A percentile compares a stretch with the other conserved stretches of the same genome.
phyloP scores from a whole-genome alignment of 2,888 invertebrate species.

The Protonemura montana region DNA sequence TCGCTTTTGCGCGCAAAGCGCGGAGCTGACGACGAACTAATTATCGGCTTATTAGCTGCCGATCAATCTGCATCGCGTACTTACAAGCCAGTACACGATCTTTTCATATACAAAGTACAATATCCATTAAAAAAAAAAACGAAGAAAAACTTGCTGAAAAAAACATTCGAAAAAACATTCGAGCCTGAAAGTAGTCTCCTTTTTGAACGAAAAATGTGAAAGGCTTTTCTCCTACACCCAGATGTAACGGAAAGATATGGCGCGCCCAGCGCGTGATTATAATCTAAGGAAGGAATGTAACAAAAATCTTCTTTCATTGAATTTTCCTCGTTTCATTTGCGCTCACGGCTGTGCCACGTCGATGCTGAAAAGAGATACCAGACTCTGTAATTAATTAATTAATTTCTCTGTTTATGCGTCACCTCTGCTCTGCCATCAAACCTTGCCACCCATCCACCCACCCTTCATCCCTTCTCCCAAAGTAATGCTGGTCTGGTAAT shows the following conservation, averaged over 20 bases:
- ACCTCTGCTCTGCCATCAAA: slow-evolving; percentile 21
- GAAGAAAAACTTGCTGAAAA: background rate
- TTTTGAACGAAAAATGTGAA: background rate
- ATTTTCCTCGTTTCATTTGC: background rate
- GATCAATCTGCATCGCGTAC: background rate
- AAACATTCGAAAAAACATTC: background rate
- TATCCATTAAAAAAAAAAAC: background rate
- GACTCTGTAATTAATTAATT: slow-evolving; percentile 35
- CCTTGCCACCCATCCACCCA: background rate
- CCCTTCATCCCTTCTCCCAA: background rate
- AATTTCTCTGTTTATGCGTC: slow-evolving; percentile 35
- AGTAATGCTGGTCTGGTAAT: background rate
- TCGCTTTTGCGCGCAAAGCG: background rate
- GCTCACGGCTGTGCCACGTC: background rate
- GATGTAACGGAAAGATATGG: background rate
- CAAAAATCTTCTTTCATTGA: background rate
- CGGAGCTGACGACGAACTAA: background rate
- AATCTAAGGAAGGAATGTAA: background rate
- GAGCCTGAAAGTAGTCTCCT: background rate
- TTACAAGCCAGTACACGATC: background rate
- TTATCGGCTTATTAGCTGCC: slow-evolving; percentile 24
- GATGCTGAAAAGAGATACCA: slow-evolving; percentile 30
- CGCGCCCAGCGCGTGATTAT: background rate
- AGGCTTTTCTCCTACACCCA: background rate
- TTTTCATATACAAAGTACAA: background rate